These are phyloP conservation scores for Chinchilla lanigera DNA, from an alignment of 2,113 vertebrate genomes.

Conservation along the genomic window DNA sequence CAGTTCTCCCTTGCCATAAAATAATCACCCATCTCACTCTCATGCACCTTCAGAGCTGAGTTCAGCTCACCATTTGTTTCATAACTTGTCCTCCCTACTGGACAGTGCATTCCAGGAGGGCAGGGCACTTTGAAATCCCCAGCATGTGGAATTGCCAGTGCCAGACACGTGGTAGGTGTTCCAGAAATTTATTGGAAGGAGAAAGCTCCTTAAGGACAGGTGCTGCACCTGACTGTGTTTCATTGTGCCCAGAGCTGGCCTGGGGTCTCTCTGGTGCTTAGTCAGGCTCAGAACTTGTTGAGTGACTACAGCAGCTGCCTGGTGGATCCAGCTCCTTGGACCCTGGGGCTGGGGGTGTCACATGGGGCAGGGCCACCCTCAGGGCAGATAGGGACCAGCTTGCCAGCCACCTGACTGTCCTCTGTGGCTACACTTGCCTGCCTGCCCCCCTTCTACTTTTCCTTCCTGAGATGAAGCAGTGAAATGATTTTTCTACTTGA, in stretches of 20 bases:
- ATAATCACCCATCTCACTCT: neutral
- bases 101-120: neutral
- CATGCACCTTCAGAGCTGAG: neutral
- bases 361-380: neutral
- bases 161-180: neutral
- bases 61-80: neutral
- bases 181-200: neutral
- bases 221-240: neutral
- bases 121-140: neutral
- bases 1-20: neutral
- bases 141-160: neutral
- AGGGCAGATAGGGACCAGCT: neutral
- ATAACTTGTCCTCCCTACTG: neutral
- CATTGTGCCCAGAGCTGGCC: neutral
- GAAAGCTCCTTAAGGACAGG: neutral
- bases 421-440: neutral
- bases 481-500: constrained; percentile 94
- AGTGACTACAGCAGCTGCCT: neutral
- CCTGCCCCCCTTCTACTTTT: constrained; percentile 66
- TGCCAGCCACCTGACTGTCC: neutral
- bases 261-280: neutral
- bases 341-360: accelerated
- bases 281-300: neutral
- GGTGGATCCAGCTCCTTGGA: accelerated
- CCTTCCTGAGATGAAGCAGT: constrained; percentile 86